Conservation (phyloP, 2,113 vertebrate genomes). For the Montifringilla adamsi region DNA sequence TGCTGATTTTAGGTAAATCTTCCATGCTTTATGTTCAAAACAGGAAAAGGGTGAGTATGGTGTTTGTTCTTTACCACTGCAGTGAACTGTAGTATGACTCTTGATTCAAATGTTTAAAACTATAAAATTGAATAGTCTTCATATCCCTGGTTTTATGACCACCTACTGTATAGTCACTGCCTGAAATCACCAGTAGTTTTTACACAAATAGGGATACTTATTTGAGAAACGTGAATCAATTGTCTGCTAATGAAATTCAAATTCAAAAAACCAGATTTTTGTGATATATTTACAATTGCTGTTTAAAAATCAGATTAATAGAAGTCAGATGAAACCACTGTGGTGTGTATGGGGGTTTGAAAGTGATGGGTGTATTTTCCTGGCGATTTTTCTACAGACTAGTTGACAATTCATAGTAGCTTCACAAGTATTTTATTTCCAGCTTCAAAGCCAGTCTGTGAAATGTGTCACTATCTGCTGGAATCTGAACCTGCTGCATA, state of each 20-base stretch:
- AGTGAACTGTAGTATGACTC: not conserved
- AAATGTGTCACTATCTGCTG: not conserved
- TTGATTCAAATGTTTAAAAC: not conserved
- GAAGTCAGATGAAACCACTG: not conserved
- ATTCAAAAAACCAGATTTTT: not conserved
- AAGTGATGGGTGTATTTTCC: not conserved
- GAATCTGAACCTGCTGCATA: not conserved
- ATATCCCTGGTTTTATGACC: not conserved
- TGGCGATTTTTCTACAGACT: not conserved
- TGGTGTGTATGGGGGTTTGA: not conserved
- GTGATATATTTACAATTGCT: not conserved
- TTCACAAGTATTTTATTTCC: not conserved
- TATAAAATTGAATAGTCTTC: not conserved
- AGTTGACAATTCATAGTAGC: not conserved
- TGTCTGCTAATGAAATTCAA: not conserved
- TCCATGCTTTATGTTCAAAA: not conserved
- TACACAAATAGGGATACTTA: not conserved
- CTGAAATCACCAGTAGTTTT: not conserved
- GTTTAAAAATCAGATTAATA: not conserved
- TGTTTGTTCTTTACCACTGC: not conserved
- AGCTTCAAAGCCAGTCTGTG: not conserved
- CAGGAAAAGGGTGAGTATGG: not conserved
- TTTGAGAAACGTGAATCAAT: not conserved
- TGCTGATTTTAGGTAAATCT: not conserved
- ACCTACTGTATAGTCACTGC: not conserved